A percentile compares a stretch with the other conserved stretches of the same genome.
Conservation (phyloP, 2,888 invertebrate species). For the Bellardia pandia region DNA sequence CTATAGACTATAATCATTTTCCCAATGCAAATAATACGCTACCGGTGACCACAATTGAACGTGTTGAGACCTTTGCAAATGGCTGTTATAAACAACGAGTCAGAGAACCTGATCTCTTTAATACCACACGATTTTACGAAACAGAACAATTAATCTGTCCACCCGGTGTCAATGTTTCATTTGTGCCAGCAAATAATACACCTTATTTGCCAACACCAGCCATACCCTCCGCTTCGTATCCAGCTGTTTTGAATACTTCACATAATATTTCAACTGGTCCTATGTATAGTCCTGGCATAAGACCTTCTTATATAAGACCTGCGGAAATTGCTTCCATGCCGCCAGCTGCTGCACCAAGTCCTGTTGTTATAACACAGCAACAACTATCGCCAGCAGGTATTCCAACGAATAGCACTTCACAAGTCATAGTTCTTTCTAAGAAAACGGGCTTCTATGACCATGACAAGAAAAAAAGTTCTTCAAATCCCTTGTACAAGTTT, state of each 20-base stretch:
- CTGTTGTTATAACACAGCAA: slow-evolving; percentile 8
- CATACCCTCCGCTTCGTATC: too few relatives aligned
- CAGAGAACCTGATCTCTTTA: slow-evolving; percentile 39
- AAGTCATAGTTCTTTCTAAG: slow-evolving; percentile 53
- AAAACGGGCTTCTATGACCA: slow-evolving; percentile 38
- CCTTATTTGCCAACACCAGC: background rate
- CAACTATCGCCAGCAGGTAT: background rate
- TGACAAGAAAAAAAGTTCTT: slow-evolving; percentile 33
- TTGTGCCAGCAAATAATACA: background rate
- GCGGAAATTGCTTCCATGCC: background rate
- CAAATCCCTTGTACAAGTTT: slow-evolving; percentile 29
- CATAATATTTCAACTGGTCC: slow-evolving; percentile 9
- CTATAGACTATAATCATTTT: background rate
- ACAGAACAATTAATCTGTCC: slow-evolving; percentile 62
- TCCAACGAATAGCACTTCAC: slow-evolving; percentile 31
- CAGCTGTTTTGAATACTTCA: background rate
- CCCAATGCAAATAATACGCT: background rate
- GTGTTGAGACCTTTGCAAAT: slow-evolving; percentile 35
- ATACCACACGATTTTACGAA: slow-evolving; percentile 31
- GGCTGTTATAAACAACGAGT: slow-evolving; percentile 53
- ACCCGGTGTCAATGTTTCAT: slow-evolving; percentile 27
- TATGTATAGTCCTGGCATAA: background rate
- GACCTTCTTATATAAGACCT: background rate
- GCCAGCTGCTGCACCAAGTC: slow-evolving; percentile 15
- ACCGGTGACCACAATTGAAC: slow-evolving; percentile 19